These are phyloP conservation scores for Podocnemis expansa DNA, from an alignment of 2,113 vertebrate genomes.

Conservation along the genomic window DNA sequence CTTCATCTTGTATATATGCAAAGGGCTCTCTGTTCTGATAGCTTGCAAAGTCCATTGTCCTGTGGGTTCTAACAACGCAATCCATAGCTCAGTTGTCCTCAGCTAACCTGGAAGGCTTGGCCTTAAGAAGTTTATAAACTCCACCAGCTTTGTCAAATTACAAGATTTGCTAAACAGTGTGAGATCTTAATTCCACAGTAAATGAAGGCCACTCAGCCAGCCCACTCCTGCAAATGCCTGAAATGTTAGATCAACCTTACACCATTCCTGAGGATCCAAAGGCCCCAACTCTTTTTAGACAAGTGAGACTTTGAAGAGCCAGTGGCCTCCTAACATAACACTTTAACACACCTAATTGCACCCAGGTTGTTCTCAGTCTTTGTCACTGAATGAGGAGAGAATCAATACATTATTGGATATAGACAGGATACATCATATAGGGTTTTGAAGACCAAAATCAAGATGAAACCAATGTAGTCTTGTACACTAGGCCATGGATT, in stretches of 20 bases:
- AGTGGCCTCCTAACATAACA: background rate
- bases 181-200: background rate
- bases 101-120: background rate
- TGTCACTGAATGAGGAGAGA: background rate
- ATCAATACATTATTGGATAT: background rate
- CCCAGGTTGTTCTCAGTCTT: background rate
- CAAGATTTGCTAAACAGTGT: background rate
- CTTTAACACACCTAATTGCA: background rate
- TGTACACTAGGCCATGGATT: background rate
- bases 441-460: background rate
- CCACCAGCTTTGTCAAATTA: background rate
- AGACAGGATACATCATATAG: background rate
- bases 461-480: background rate
- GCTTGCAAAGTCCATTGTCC: background rate
- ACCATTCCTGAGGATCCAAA: background rate
- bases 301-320: background rate
- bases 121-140: background rate
- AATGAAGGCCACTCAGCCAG: background rate
- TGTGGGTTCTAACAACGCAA: background rate
- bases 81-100: accelerated
- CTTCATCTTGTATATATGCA: background rate
- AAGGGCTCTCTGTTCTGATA: background rate
- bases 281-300: background rate
- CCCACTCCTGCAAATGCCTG: background rate
- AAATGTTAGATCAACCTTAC: background rate